Base-by-base conservation (phyloP, 2,797 vertebrate species). In the Acridotheres tristis region DNA sequence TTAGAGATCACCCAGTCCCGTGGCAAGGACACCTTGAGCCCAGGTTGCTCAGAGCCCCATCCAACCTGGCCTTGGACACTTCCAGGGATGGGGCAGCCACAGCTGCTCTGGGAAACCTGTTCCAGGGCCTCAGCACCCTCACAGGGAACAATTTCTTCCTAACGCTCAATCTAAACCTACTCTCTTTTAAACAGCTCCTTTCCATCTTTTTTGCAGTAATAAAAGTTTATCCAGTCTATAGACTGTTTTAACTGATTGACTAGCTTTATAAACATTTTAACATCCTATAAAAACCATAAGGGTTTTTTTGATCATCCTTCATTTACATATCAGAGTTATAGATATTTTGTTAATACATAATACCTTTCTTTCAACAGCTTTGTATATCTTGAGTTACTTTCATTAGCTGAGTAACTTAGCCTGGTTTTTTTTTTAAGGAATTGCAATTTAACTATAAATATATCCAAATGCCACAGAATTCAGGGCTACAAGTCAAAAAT, bases 401-500 rank as follows among this genome's bases (percentile, higher is more conserved):
- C 92, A 96, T 95, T 96, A 97, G 85, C 89, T 73, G 89, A 94
- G 78, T 94, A 97, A 97, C 94, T 96, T 96, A 92, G 75, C 89
- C 94, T 85, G 81, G 73, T 84, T 96, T 97, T 98, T 36, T 98
- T 97, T 88, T 78, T 54, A 97, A 97, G 91, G 93, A 94, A 75
- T 95, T 96, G 93, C 92, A 97, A 2, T 96, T 97, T 94, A 88
- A 96, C 96, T 97, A 96, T 97, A 98, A 98, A 97, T 98, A 97
- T 94, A 97, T 97, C 94, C 96, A 96, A 97, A 97, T 96, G 95
- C 95, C 97, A 97, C 97, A 97, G 89, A 97, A 96, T 94, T 97
- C 95, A 96, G 96, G 97, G 96, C 97, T 96, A 54, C 90, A 96
- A 85, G 89, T 98, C 97, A 98, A 97, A 97, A 97, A 98, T 98